Conservation (phyloP, 2,797 vertebrate genomes). For the Diplodus puntazzo region DNA sequence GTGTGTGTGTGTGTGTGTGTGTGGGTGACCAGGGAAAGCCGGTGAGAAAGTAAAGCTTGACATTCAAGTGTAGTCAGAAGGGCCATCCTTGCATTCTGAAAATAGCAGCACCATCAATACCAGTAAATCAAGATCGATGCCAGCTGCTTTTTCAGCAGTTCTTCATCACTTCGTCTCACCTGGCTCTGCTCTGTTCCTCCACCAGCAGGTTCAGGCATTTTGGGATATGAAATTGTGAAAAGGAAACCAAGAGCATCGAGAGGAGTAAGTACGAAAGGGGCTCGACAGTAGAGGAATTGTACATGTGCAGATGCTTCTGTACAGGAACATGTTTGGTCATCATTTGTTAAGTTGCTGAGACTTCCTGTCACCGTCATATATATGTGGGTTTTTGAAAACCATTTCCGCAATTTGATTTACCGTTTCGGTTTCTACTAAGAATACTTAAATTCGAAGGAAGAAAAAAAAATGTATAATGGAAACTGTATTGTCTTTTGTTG, state of each 20-base stretch:
- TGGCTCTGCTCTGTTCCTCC: not conserved
- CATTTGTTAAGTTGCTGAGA: not conserved
- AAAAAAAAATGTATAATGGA: not conserved
- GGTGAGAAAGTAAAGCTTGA: constrained; percentile 38
- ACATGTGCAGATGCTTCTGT: not conserved
- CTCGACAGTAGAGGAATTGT: not conserved
- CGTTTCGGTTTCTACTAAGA: not conserved
- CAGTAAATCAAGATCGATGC: not conserved
- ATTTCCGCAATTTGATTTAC: not conserved
- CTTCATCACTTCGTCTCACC: not conserved
- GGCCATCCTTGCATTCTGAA: not conserved
- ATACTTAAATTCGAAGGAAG: not conserved
- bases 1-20: constrained; percentile 25
- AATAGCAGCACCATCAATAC: not conserved
- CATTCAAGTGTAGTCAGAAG: constrained; percentile 39
- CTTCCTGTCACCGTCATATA: constrained; percentile 23
- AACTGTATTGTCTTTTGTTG: not conserved
- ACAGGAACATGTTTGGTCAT: not conserved
- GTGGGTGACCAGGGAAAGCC: constrained; percentile 73
- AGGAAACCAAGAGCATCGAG: constrained; percentile 33
- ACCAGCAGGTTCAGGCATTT: constrained; percentile 16
- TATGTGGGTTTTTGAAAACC: not conserved
- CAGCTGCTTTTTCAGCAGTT: not conserved
- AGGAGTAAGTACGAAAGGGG: constrained; percentile 52
- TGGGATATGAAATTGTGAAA: constrained; percentile 36